Evolutionary conservation across 2,797 vertebrate species (phyloP).

Genomic region (Bradypodion pumilum): DNA sequence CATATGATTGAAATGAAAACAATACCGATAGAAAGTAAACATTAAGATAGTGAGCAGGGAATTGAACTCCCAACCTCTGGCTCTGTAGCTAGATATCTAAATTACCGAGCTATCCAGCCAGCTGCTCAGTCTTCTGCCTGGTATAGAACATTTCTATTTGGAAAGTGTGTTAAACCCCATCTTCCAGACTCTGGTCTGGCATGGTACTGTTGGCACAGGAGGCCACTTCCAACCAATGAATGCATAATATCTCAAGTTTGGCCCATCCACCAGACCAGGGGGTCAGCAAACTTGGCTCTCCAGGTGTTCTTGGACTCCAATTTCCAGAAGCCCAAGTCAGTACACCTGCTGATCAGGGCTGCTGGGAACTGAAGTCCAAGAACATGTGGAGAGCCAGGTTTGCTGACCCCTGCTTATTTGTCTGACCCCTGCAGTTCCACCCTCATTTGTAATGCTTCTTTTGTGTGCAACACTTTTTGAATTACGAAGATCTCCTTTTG

Average conservation of each 20-base stretch:
- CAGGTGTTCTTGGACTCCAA: too few species aligned
- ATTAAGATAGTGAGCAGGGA: not conserved
- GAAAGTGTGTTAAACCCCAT: too few species aligned
- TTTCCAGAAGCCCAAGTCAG: too few species aligned
- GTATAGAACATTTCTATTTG: not conserved
- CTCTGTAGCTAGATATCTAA: too few species aligned
- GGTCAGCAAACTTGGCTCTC: too few species aligned
- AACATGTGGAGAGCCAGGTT: too few species aligned
- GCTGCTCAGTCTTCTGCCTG: not conserved
- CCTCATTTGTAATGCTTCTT: not conserved
- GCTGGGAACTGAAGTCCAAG: too few species aligned
- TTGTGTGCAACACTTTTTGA: not conserved
- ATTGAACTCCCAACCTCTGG: too few species aligned
- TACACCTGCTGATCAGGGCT: too few species aligned
- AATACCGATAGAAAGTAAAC: not conserved
- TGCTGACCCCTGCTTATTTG: too few species aligned
- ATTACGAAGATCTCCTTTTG: not conserved
- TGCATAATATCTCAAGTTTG: not conserved
- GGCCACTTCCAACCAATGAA: not conserved
- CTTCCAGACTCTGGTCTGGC: not conserved
- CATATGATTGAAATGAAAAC: not conserved
- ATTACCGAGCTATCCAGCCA: too few species aligned
- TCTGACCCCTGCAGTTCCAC: not conserved
- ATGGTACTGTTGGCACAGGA: not conserved
- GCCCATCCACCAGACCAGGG: not conserved